Base-by-base conservation (phyloP, 64 coral and sea anemone species). In the Actinia tenebrosa region DNA sequence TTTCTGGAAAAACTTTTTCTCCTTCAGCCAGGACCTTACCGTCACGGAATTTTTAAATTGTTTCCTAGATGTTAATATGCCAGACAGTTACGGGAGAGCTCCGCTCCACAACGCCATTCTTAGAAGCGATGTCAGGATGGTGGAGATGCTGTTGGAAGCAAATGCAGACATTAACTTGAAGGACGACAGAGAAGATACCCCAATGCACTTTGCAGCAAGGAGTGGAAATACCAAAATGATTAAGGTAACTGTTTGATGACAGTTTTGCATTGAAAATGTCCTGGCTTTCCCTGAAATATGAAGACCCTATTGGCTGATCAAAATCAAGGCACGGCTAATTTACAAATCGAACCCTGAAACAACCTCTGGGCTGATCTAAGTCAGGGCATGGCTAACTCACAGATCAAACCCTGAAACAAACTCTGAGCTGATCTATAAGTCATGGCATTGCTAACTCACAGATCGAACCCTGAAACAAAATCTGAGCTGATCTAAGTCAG, bases 51-150 rank as follows among this genome's bases (percentile, higher is more conserved):
- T 66, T 7, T 20, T 23, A n/a, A 23, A n/a, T 3, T 42, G 42
- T 81, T 23, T 50, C 53, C 0, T 53, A 81, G 91, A 93, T 66
- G 82, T 93, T 6, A 89, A 93, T 89, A 25, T 22, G 8, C 11
- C 71, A 8, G 91, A 93, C 50, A 62, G 63, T 10, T 79, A 53
- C 42, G 87, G 87, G n/a, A 45, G 87, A 37, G 81, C 82, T n/a
- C 81, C 91, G 8, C 66, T 89, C 3, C 87, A 89, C 43, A 88
- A 93, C 18, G 91, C 91, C 30, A 86, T 93, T 60, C 54, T 89
- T 0, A 58, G 75, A 9, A 45, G 87, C 59, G 72, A 80, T 53
- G 45, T 64, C 16, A 89, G 72, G 15, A 89, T 93, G 16, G 45
- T 93, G 22, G 44, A 93, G 9, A 45, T 89, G 37, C 87, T 93